Evolutionary conservation across 2,113 vertebrate species (phyloP).

Genomic region (Psophia crepitans): DNA sequence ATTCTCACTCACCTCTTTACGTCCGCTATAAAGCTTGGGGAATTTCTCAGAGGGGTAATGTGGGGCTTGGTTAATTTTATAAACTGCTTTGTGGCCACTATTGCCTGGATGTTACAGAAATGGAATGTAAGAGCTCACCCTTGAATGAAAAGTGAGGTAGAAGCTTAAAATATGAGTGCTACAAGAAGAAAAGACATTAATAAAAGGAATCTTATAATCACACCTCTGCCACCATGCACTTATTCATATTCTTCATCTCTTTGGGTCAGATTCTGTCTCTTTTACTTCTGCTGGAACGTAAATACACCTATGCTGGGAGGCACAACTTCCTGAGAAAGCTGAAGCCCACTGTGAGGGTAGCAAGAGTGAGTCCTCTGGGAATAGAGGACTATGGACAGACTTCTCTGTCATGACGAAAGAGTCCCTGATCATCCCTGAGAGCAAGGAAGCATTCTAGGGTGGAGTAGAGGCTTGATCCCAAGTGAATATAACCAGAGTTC

Average conservation of each 20-base stretch:
- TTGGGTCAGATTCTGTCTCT: not conserved
- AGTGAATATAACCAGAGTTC: not conserved
- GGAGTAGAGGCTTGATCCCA: not conserved
- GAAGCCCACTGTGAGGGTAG: not conserved
- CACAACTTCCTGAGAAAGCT: not conserved
- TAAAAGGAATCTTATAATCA: not conserved
- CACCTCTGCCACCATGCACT: not conserved
- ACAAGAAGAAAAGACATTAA: not conserved
- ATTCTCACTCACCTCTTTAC: not conserved
- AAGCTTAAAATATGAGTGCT: not conserved
- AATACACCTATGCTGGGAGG: not conserved
- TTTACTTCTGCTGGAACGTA: not conserved
- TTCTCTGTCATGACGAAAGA: not conserved
- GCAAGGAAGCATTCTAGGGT: not conserved
- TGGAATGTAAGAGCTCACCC: not conserved
- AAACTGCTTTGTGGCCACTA: not conserved
- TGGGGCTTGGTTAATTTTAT: not conserved
- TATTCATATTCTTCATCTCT: not conserved
- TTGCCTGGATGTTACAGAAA: not conserved
- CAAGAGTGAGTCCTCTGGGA: not conserved
- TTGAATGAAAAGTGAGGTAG: not conserved
- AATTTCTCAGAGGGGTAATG: not conserved
- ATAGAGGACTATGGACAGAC: not conserved
- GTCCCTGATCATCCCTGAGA: not conserved
- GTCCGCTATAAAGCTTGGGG: not conserved